Evolutionary conservation across 2,113 vertebrate genomes (phyloP).

Genomic region (Grus americana): DNA sequence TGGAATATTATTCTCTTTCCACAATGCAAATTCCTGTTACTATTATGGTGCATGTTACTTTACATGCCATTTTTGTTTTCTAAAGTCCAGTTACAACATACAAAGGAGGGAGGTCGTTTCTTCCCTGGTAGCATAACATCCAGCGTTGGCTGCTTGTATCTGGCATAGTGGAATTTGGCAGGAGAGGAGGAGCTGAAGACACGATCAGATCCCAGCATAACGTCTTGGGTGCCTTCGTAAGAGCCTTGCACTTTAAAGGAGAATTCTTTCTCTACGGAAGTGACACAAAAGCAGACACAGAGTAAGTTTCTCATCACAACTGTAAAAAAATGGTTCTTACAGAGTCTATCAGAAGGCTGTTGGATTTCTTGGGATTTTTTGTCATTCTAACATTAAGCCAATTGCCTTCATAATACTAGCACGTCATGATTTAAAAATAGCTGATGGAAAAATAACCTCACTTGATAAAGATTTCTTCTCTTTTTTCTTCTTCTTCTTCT

Average conservation of each 20-base stretch:
- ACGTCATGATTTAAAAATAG: neutral
- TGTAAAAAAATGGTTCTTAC: neutral
- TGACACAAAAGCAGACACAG: neutral
- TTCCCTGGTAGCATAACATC: constrained; percentile 35
- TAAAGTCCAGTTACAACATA: constrained; percentile 22
- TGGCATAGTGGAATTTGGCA: constrained; percentile 62
- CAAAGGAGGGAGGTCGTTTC: neutral
- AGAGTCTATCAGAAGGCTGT: neutral
- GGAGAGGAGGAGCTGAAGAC: neutral
- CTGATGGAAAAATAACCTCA: constrained; percentile 23
- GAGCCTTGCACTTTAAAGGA: constrained; percentile 65
- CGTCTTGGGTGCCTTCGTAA: constrained; percentile 35
- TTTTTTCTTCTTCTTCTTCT: constrained; percentile 17
- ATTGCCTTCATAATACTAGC: neutral
- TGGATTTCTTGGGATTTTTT: neutral
- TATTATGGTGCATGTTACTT: neutral
- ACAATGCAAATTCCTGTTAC: neutral
- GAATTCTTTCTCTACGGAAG: constrained; percentile 48
- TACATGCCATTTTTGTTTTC: neutral
- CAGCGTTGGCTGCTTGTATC: constrained; percentile 47
- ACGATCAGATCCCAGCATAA: constrained; percentile 4
- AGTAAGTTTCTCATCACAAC: neutral
- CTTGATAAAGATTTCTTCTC: constrained; percentile 36
- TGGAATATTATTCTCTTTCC: neutral
- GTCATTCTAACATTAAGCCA: neutral